phyloP scores from a whole-genome alignment of 1,140 invertebrate genomes.

The Zaprionus nigranus region DNA sequence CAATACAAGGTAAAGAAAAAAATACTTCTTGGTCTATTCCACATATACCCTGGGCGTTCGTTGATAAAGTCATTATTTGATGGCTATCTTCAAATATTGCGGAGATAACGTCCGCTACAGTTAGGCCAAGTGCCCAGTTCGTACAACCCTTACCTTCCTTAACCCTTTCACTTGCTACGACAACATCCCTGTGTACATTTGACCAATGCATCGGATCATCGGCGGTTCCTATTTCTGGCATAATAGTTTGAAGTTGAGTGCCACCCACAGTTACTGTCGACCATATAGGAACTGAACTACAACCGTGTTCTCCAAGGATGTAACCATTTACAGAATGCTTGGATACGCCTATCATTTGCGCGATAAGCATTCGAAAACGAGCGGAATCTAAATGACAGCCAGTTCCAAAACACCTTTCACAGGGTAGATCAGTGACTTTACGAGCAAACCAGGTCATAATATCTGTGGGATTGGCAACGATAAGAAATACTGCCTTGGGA shows the following conservation, averaged over 20 bases:
- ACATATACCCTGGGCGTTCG: constrained; percentile 90
- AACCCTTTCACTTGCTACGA: constrained; percentile 92
- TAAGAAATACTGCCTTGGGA: constrained; percentile 91
- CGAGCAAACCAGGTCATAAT: constrained; percentile 94
- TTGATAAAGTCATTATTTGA: constrained; percentile 90
- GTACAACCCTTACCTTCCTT: constrained; percentile 94
- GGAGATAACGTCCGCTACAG: constrained; percentile 88
- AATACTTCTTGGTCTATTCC: constrained; percentile 91
- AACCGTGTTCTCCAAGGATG: constrained; percentile 94
- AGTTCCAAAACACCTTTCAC: constrained; percentile 92
- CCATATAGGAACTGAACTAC: constrained; percentile 92
- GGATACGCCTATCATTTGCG: constrained; percentile 90
- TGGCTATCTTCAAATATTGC: constrained; percentile 90
- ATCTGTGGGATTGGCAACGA: constrained; percentile 95
- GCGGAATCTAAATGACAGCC: constrained; percentile 95
- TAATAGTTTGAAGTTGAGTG: constrained; percentile 87
- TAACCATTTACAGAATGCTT: constrained; percentile 92
- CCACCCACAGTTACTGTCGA: constrained; percentile 86
- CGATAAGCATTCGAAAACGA: constrained; percentile 93
- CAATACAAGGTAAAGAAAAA: constrained; percentile 91
- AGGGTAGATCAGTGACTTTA: constrained; percentile 93
- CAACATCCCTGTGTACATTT: constrained; percentile 90
- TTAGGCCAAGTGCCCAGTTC: constrained; percentile 93
- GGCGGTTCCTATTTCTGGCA: constrained; percentile 88
- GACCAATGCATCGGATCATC: constrained; percentile 91